These are phyloP conservation scores for Silurus meridionalis DNA, from an alignment of 2,113 vertebrate species.

Conservation along the genomic window DNA sequence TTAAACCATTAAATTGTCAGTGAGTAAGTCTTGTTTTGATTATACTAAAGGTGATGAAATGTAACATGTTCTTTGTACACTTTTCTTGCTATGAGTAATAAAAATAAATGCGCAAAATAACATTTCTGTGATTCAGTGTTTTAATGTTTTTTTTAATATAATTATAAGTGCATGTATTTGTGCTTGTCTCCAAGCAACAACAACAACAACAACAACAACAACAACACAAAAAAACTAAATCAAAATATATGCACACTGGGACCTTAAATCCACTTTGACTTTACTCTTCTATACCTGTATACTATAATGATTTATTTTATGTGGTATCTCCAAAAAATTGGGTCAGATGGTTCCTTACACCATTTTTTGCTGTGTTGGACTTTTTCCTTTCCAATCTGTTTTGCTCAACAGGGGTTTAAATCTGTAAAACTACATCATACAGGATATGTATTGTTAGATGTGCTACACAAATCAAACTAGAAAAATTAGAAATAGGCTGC, in stretches of 20 bases:
- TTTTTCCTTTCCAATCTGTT: not conserved
- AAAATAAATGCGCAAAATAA: not conserved
- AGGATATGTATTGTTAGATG: not conserved
- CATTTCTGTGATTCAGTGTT: too few species aligned
- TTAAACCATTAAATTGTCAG: not conserved
- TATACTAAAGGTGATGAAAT: not conserved
- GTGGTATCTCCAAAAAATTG: not conserved
- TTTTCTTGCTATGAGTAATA: not conserved
- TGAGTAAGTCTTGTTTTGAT: not conserved
- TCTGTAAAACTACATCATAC: not conserved
- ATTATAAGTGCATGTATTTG: too few species aligned
- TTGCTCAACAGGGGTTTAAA: not conserved
- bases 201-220: too few species aligned
- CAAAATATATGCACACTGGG: not conserved
- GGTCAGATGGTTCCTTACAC: too few species aligned
- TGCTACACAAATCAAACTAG: not conserved
- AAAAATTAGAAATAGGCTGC: not conserved
- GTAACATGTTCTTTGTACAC: not conserved
- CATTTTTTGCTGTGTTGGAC: too few species aligned
- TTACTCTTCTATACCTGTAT: not conserved
- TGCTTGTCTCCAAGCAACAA: too few species aligned
- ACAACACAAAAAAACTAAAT: not conserved
- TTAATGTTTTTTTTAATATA: too few species aligned
- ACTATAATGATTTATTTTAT: not conserved
- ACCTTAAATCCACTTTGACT: not conserved